These are phyloP conservation scores for Mimas tiliae DNA, from an alignment of 2,888 invertebrate genomes.

Conservation along the genomic window DNA sequence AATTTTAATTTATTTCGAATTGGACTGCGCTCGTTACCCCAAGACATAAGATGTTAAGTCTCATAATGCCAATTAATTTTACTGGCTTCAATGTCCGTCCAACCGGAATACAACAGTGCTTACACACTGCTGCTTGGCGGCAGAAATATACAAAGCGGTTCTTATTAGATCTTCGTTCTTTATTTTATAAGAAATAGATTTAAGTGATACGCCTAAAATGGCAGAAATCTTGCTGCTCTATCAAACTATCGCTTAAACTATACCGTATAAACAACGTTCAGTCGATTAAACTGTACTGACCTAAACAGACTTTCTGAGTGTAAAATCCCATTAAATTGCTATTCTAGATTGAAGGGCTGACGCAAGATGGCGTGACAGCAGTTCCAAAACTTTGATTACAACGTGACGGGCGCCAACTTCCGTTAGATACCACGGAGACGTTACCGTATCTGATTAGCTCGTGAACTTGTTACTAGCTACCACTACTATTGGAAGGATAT, in stretches of 20 bases:
- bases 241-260: neutral
- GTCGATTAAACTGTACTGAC: neutral
- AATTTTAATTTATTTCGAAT: too few species aligned
- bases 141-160: too few species aligned
- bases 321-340: conserved; percentile 18
- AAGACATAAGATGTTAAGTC: too few species aligned
- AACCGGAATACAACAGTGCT: too few species aligned
- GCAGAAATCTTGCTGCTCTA: too few species aligned
- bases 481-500: neutral
- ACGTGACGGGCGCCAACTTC: conserved; percentile 54
- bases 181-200: too few species aligned
- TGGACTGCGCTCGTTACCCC: too few species aligned
- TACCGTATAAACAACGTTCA: neutral
- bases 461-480: conserved; percentile 43
- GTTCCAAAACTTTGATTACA: conserved; percentile 62
- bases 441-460: conserved; percentile 57
- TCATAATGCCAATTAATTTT: too few species aligned
- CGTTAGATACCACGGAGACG: conserved; percentile 54
- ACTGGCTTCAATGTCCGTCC: too few species aligned
- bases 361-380: conserved; percentile 49
- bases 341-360: conserved; percentile 48
- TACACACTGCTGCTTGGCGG: too few species aligned
- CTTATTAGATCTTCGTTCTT: too few species aligned
- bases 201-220: too few species aligned
- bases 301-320: neutral